Evolutionary conservation across 2,113 vertebrate genomes (phyloP).

Genomic region (Laticauda laticaudata): DNA sequence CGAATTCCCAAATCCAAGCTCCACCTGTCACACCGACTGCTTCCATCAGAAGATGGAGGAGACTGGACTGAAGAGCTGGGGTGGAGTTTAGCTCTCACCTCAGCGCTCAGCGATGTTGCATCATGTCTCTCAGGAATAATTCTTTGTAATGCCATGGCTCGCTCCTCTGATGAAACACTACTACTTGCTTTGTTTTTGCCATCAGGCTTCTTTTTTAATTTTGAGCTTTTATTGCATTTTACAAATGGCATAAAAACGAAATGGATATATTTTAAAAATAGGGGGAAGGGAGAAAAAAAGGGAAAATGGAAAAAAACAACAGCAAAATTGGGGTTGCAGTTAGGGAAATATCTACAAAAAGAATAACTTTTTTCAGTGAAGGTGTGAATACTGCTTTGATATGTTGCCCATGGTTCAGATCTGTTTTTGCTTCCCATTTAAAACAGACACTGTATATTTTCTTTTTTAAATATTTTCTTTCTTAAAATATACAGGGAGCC

Average conservation of each 20-base stretch:
- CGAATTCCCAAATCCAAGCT: background rate
- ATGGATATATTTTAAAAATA: background rate
- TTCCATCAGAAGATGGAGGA: background rate
- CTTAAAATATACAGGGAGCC: background rate
- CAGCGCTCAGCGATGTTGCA: slow-evolving; percentile 20
- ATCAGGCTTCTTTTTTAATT: background rate
- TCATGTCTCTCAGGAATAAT: slow-evolving; percentile 48
- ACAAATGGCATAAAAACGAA: background rate
- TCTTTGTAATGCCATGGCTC: slow-evolving; percentile 11
- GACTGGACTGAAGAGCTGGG: background rate
- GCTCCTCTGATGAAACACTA: slow-evolving; percentile 52
- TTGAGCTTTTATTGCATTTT: background rate
- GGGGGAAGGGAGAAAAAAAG: too few species aligned
- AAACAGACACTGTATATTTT: background rate
- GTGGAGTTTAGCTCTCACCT: background rate
- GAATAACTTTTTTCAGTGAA: background rate
- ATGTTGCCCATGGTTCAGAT: background rate
- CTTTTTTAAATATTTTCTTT: background rate
- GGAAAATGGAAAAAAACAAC: too few species aligned
- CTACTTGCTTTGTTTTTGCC: slow-evolving; percentile 16
- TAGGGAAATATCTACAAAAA: background rate
- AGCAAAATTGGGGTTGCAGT: background rate
- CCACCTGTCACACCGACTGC: background rate
- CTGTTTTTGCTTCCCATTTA: background rate
- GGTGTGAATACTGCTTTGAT: background rate